phyloP scores from a whole-genome alignment of 1,140 invertebrate genomes.

The Phthorimaea operculella region DNA sequence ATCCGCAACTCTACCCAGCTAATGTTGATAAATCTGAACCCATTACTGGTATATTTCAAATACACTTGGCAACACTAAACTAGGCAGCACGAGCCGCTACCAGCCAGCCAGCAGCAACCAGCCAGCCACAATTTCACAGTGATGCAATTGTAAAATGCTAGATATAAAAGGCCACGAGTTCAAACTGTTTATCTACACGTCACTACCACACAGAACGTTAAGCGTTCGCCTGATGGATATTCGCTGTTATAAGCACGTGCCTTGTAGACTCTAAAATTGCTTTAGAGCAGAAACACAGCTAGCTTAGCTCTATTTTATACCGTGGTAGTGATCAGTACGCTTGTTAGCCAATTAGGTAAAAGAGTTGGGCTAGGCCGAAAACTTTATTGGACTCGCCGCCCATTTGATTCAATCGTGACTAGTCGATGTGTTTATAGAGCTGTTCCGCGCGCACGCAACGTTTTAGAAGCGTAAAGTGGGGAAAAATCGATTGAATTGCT shows the following conservation, averaged over 20 bases:
- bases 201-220: conserved; percentile 29
- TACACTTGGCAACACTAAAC: background rate
- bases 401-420: conserved; percentile 33
- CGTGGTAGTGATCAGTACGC: background rate
- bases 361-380: conserved; percentile 6
- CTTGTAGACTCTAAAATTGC: conserved; percentile 19
- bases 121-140: conserved; percentile 36
- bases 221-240: conserved; percentile 19
- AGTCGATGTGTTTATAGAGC: conserved; percentile 22
- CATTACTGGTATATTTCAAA: too few species aligned
- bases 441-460: conserved; percentile 15
- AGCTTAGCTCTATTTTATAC: background rate
- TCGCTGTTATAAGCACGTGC: conserved; percentile 16
- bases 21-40: too few species aligned
- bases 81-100: conserved; percentile 27
- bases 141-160: conserved; percentile 57
- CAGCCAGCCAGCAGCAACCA: conserved; percentile 17
- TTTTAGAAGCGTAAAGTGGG: too few species aligned
- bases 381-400: conserved; percentile 22
- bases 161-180: conserved; percentile 52
- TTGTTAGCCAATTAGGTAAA: conserved; percentile 5
- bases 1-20: too few species aligned
- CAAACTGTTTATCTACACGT: conserved; percentile 44
- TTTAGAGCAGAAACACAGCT: background rate
- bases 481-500: too few species aligned